Conservation (phyloP, 2,113 vertebrate genomes). For the Bothrops jararaca region DNA sequence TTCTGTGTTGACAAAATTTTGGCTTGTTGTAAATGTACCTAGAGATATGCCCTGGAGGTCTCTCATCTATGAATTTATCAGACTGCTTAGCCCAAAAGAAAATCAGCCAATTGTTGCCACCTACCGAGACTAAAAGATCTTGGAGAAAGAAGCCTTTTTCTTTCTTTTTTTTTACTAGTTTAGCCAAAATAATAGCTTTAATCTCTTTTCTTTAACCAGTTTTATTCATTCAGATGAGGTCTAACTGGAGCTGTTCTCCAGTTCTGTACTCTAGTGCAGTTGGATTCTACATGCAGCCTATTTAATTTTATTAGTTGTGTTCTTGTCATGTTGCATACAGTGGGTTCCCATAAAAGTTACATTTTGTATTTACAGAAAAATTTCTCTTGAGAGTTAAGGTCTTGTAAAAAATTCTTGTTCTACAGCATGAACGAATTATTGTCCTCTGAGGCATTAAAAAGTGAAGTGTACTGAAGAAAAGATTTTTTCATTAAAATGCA, state of each 20-base stretch:
- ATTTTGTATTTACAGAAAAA: constrained; percentile 79
- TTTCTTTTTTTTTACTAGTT: constrained; percentile 38
- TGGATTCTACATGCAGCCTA: constrained; percentile 59
- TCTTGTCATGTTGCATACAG: constrained; percentile 68
- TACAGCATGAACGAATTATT: constrained; percentile 79
- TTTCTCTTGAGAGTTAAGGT: constrained; percentile 79
- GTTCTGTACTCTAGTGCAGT: constrained; percentile 55
- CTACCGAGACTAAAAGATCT: background rate
- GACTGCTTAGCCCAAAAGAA: background rate
- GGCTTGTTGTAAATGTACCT: background rate
- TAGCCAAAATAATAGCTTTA: constrained; percentile 27
- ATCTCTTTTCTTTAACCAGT: constrained; percentile 50
- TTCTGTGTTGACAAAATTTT: background rate
- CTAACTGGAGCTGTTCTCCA: constrained; percentile 42
- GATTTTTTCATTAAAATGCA: constrained; percentile 83
- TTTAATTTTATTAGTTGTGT: constrained; percentile 66
- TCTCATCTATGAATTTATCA: background rate
- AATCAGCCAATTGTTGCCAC: background rate
- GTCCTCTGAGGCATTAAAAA: constrained; percentile 76
- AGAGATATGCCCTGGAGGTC: background rate
- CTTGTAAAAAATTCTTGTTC: constrained; percentile 82
- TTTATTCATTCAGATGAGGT: constrained; percentile 51
- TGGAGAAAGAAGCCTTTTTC: background rate
- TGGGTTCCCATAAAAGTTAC: constrained; percentile 73
- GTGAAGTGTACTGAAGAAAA: constrained; percentile 80